Evolutionary conservation across 2,888 invertebrate species (phyloP), one percentile per base, ranked within the genome.

Genomic region (Nemotelus nigrinus): DNA sequence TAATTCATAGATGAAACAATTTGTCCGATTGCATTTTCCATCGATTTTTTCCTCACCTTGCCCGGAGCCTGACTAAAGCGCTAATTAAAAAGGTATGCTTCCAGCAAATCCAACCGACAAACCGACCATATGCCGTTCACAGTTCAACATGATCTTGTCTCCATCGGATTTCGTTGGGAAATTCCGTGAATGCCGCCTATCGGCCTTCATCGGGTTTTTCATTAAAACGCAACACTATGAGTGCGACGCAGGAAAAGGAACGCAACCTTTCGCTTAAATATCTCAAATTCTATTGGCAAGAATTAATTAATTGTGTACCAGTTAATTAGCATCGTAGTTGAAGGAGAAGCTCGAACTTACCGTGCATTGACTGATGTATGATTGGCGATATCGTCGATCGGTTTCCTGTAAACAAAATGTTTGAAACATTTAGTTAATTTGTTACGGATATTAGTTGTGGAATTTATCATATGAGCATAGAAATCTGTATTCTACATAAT

Each of bases 291-390:
- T 78, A 71, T 71, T 71, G 57, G 58, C 44, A n/a, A 6, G 8
- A 76, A 71, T 48, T 70, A 76, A 78, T 78, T 76, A 76, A 70
- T 76, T 75, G 76, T 68, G 72, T 76, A 71, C 55, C 76, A 65
- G 68, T 78, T 72, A 53, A 77, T 78, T 78, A 65, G 70, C 65
- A 78, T 67, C 44, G 25, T 45, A 48, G 68, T 53, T 39, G 58
- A 25, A 25, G 25, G 25, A 25, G 25, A 25, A 25, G 25, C 25
- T 25, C 25, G 53, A 85, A 93, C 95, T 94, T 90, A 95, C 95
- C 95, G 94, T 85, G 94, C 93, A 88, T 95, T 95, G 84, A 94
- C 94, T 82, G 95, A 94, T 80, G 94, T 92, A 77, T 94, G 92
- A 85, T 93, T 94, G 81, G 93, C 93, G 84, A 94, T 93, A 85